Conservation (phyloP, 2,797 vertebrate species). For the Fundulus diaphanus region DNA sequence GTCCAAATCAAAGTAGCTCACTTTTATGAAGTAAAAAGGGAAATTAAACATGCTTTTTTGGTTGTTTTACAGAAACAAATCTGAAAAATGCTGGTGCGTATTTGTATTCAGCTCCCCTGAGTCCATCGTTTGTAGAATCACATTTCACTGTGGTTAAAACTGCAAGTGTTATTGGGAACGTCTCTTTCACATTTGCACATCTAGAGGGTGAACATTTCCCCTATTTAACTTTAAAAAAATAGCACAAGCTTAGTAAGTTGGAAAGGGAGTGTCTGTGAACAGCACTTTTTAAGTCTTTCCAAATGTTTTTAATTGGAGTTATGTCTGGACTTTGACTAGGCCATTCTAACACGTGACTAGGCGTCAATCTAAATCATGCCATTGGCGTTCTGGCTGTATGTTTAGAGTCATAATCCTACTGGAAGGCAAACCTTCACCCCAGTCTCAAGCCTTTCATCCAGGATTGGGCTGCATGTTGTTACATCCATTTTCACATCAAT, state of each 20-base stretch:
- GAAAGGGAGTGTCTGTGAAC: background rate
- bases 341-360: background rate
- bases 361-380: background rate
- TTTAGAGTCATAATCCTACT: background rate
- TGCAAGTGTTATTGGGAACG: no score
- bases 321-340: background rate
- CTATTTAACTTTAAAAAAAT: background rate
- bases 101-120: background rate
- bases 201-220: no score
- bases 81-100: background rate
- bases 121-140: background rate
- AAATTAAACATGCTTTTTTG: background rate
- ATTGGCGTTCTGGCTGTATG: background rate
- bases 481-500: background rate
- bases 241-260: background rate
- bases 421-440: no score
- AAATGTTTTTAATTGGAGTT: background rate
- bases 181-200: no score
- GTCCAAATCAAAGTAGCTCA: background rate
- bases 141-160: no score
- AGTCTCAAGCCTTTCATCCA: no score
- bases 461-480: background rate
- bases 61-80: background rate
- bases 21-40: background rate
- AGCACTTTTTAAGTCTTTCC: background rate